Base-by-base conservation (phyloP, 2,888 invertebrate genomes). In the Orthosia cruda region DNA sequence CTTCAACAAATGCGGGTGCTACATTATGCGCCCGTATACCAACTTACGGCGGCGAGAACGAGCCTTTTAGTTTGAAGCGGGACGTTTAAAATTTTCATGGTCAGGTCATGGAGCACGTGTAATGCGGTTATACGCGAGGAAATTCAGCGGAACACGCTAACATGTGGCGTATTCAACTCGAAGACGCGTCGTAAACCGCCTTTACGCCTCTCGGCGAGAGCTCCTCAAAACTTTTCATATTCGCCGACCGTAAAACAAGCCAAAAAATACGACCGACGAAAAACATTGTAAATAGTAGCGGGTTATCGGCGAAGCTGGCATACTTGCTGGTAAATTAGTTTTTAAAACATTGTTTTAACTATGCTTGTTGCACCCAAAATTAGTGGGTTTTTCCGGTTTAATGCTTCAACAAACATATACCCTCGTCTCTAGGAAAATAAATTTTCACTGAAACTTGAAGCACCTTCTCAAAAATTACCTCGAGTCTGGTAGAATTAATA, bases 221-320 rank as follows among this genome's bases (percentile, higher is more conserved):
- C 95, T 95, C 94, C 85, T 95, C 95, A 93, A 94, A 96, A 96
- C 95, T 96, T 96, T 96, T 96, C 96, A 96, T 96, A 96, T 96
- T 96, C 95, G 92, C 91, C 94, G 92, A 91, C 94, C 94, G 94
- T 96, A 96, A 96, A 96, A 94, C 94, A 91, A 93, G 92, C 96
- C 95, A 95, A 96, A 96, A 96, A 96, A 96, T 96, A 96, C 96
- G 96, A 96, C 93, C 94, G 91, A 90, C 93, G 94, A 94, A 96
- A 95, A 96, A 96, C 96, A 96, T 96, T 96, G 96, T 96, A 96
- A 96, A 96, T 95, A 94, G 92, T 93, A 90, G 93, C 93, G 88
- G 92, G 94, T 94, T 95, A 95, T 96, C 95, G 95, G 91, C 91
- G 92, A 88, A 85, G 89, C 89, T 87, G 91, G 92, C 89, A 87